A percentile compares a stretch with the other conserved stretches of the same genome.
These are phyloP conservation scores for Drosophila miranda DNA, from an alignment of 1,140 invertebrate species.

Conservation along the genomic window DNA sequence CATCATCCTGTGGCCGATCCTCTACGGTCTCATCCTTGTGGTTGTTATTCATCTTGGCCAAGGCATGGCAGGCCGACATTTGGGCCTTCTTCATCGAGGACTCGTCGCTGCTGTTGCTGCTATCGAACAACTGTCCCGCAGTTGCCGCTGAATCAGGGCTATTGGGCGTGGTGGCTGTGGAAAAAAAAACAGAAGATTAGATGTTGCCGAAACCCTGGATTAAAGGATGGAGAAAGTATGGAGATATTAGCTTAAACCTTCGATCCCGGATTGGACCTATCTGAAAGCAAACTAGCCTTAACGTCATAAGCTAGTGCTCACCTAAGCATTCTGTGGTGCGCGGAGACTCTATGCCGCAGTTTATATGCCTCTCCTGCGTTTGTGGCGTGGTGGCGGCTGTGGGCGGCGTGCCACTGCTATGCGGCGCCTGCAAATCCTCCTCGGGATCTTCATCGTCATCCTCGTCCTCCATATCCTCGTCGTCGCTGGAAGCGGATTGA, in stretches of 20 bases:
- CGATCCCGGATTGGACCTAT: too few relatives aligned
- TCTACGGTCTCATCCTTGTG: slow-evolving; percentile 32
- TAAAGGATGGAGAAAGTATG: too few relatives aligned
- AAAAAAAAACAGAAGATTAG: too few relatives aligned
- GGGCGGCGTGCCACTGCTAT: slow-evolving; percentile 70
- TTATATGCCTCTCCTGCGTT: too few relatives aligned
- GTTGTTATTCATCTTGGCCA: slow-evolving; percentile 67
- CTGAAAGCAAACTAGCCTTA: too few relatives aligned
- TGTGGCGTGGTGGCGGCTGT: slow-evolving; percentile 48
- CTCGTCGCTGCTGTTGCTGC: slow-evolving; percentile 79
- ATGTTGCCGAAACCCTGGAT: too few relatives aligned
- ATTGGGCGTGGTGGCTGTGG: slow-evolving; percentile 72
- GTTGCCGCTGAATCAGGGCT: slow-evolving; percentile 77
- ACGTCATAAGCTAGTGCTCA: too few relatives aligned
- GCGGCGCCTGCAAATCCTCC: slow-evolving; percentile 54
- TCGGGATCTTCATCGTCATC: slow-evolving; percentile 15
- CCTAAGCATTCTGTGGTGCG: too few relatives aligned
- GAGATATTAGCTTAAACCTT: too few relatives aligned
- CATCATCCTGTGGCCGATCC: slow-evolving; percentile 11
- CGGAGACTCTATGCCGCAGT: too few relatives aligned
- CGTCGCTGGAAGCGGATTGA: slow-evolving; percentile 26
- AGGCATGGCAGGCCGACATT: slow-evolving; percentile 68
- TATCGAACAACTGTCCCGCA: slow-evolving; percentile 76
- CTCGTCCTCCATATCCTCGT: slow-evolving; percentile 34
- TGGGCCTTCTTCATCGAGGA: slow-evolving; percentile 76